phyloP scores from a whole-genome alignment of 1,140 invertebrate species.

The Drosophila tsacasi region DNA sequence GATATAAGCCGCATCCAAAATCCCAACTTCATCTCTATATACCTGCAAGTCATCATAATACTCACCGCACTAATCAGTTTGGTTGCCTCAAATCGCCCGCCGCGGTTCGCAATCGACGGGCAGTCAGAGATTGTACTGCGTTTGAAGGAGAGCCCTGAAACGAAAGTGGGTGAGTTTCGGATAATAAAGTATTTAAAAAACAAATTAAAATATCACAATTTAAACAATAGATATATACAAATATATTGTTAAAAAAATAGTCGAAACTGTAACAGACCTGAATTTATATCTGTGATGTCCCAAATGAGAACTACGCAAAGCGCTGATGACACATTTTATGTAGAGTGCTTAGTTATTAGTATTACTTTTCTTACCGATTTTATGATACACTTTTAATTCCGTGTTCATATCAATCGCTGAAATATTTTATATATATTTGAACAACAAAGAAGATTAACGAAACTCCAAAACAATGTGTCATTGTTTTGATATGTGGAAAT shows the following conservation, averaged over 20 bases:
- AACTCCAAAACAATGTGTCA: not conserved
- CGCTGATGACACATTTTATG: not conserved
- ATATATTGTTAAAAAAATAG: not conserved
- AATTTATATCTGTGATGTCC: not conserved
- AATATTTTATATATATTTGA: not conserved
- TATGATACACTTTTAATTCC: not conserved
- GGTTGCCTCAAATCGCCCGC: conserved; percentile 89
- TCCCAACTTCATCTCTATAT: not conserved
- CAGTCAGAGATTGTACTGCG: conserved; percentile 95
- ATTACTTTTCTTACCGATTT: not conserved
- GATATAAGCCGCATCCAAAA: conserved; percentile 10
- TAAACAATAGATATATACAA: too few relatives aligned
- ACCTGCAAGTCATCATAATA: conserved; percentile 49
- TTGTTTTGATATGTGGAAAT: not conserved
- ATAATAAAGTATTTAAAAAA: not conserved
- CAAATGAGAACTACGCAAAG: not conserved
- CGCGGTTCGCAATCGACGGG: conserved; percentile 93
- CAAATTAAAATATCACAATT: too few relatives aligned
- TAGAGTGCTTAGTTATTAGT: not conserved
- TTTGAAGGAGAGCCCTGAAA: conserved; percentile 94
- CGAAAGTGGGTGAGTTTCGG: conserved; percentile 90
- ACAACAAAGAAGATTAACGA: not conserved
- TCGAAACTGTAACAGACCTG: not conserved
- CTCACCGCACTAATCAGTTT: conserved; percentile 41
- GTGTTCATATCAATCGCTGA: not conserved